phyloP scores from a whole-genome alignment of 53 echinoderm and acorn worm species.

The Crossaster papposus region DNA sequence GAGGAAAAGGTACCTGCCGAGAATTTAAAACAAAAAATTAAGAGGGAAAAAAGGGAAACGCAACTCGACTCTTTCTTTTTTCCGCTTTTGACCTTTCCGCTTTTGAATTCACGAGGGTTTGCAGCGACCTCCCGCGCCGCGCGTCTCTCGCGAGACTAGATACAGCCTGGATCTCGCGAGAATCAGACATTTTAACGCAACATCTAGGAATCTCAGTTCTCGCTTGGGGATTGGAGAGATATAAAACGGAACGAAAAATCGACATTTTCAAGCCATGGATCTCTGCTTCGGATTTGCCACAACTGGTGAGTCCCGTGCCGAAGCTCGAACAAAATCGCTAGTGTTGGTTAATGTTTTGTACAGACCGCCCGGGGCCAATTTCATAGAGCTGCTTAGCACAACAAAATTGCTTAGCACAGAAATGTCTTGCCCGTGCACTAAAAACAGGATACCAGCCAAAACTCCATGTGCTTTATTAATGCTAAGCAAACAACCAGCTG shows the following conservation, averaged over 20 bases:
- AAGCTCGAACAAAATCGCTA: too few relatives aligned
- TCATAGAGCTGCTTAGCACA: too few relatives aligned
- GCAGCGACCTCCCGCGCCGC: background rate
- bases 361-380: too few relatives aligned
- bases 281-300: background rate
- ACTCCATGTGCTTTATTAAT: too few relatives aligned
- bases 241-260: background rate
- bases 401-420: too few relatives aligned
- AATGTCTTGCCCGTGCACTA: too few relatives aligned
- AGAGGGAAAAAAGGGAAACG: background rate
- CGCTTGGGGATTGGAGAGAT: background rate
- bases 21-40: background rate
- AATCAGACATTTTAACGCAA: background rate
- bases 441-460: too few relatives aligned
- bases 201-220: background rate
- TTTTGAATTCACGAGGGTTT: conserved; percentile 25
- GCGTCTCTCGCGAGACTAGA: background rate
- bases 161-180: background rate
- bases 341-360: too few relatives aligned
- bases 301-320: too few relatives aligned
- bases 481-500: too few relatives aligned
- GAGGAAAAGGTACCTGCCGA: too few relatives aligned
- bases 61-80: background rate
- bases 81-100: conserved; percentile 9
- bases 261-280: background rate